Evolutionary conservation across 2,797 vertebrate genomes (phyloP).

Genomic region (Cirrhinus molitorella): DNA sequence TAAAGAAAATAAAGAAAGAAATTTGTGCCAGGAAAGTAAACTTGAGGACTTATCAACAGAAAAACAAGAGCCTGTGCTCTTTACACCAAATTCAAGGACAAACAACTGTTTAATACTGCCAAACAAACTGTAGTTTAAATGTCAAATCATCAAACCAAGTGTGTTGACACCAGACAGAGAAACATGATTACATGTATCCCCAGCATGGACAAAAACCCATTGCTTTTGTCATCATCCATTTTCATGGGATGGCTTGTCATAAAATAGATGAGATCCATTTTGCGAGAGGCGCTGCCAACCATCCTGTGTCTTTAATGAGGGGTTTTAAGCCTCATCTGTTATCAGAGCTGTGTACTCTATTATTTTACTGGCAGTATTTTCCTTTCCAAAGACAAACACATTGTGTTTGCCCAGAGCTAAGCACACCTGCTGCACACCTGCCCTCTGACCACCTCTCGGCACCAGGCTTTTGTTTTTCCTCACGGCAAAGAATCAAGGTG

Average conservation of each 20-base stretch:
- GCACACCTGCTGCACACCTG: slow-evolving; percentile 90
- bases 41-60: background rate
- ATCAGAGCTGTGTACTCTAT: slow-evolving; percentile 69
- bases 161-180: slow-evolving; percentile 37
- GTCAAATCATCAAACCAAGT: slow-evolving; percentile 45
- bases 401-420: slow-evolving; percentile 85
- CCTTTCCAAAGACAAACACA: slow-evolving; percentile 81
- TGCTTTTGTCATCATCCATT: slow-evolving; percentile 57
- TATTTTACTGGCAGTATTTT: slow-evolving; percentile 77
- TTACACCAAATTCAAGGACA: slow-evolving; percentile 44
- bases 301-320: slow-evolving; percentile 65
- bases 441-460: slow-evolving; percentile 65
- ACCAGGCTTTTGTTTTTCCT: slow-evolving; percentile 73
- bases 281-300: slow-evolving; percentile 64
- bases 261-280: slow-evolving; percentile 63
- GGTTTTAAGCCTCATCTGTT: slow-evolving; percentile 64
- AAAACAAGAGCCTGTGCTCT: slow-evolving; percentile 11
- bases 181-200: slow-evolving; percentile 50
- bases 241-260: slow-evolving; percentile 58
- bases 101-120: slow-evolving; percentile 36
- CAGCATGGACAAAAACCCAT: slow-evolving; percentile 51
- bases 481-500: slow-evolving; percentile 53
- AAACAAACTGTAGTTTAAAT: slow-evolving; percentile 41
- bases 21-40: background rate
- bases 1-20: background rate